Evolutionary conservation across 35 echinoderm and acorn worm species (phyloP), one percentile per base, ranked within the genome.

Genomic region (Apostichopus parvimensis): DNA sequence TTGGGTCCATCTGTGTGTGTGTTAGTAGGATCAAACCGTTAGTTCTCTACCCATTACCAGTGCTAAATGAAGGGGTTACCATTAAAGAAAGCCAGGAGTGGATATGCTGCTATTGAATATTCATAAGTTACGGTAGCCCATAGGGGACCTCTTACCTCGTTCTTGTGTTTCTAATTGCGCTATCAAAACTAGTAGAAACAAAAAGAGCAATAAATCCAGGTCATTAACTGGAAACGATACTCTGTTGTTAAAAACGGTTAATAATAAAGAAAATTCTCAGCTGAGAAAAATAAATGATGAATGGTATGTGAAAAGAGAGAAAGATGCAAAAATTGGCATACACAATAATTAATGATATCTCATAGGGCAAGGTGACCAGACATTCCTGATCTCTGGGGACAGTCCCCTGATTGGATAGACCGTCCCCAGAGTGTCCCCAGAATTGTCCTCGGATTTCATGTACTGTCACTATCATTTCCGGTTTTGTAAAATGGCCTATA

Each of bases 121-220:
- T 45, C 34, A 45, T 45, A 45, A 45, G 81, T 58, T n/a, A 55
- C n/a, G 57, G 81, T 11, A 58, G n/a, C 17, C 17, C 54, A 59
- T 54, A 80, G 12, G 52, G 55, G 56, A 84, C 81, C 81, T 57
- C 81, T 84, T 84, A 84, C 81, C 81, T 84, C 81, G 57, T 23
- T 84, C 54, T 84, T 84, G 81, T 84, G 81, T 84, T 56, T 84
- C 81, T 84, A 84, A 84, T 59, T 84, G 54, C 17, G 81, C 53
- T 84, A 84, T 17, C 17, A 84, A 84, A 58, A 84, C 81, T 84
- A 84, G 57, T 84, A 84, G 54, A 60, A 59, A 59, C 81, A 84
- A 59, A 84, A 75, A 75, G 71, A 75, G 71, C 71, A 75, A 18
- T 18, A 22, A 75, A 75, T 75, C 71, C 4, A 20, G 6, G 71